Conservation (phyloP, 2,888 invertebrate genomes). For the Glaucopsyche alexis region DNA sequence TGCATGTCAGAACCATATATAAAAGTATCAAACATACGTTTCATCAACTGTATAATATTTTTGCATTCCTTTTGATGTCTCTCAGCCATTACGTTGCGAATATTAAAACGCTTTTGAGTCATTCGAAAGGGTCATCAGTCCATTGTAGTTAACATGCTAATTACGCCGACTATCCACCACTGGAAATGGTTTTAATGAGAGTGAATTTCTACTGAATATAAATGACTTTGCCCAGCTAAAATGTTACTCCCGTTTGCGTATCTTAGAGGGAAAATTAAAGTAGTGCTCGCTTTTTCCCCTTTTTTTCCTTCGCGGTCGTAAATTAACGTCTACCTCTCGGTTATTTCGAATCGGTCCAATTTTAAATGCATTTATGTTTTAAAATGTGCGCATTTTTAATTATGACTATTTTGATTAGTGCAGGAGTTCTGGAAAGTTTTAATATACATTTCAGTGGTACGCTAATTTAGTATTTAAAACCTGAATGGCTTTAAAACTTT, state of each 20-base stretch:
- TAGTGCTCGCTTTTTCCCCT: conserved; percentile 38
- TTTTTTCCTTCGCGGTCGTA: conserved; percentile 35
- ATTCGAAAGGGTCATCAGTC: conserved; percentile 23
- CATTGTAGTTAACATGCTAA: conserved; percentile 37
- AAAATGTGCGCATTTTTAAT: conserved; percentile 22
- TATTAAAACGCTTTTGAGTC: conserved; percentile 16
- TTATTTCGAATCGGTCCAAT: conserved; percentile 33
- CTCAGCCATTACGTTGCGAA: neutral
- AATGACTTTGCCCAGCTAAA: conserved; percentile 40
- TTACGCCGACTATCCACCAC: conserved; percentile 36
- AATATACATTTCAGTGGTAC: conserved; percentile 7
- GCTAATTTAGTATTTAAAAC: conserved; percentile 13
- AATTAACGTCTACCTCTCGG: conserved; percentile 37
- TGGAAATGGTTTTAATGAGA: conserved; percentile 38
- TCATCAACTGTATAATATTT: neutral
- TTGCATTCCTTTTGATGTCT: conserved; percentile 7
- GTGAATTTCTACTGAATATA: conserved; percentile 41
- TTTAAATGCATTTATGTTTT: conserved; percentile 25
- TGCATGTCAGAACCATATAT: too few species aligned
- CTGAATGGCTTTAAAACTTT: neutral
- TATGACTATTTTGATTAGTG: conserved; percentile 12
- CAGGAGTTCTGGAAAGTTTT: neutral
- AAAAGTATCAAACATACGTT: neutral
- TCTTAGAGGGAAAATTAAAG: conserved; percentile 38
- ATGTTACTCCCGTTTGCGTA: conserved; percentile 42